A percentile compares a stretch with the other conserved stretches of the same genome.
These are phyloP conservation scores for Zenarchopterus dispar DNA, from an alignment of 2,797 vertebrate genomes.

Conservation along the genomic window DNA sequence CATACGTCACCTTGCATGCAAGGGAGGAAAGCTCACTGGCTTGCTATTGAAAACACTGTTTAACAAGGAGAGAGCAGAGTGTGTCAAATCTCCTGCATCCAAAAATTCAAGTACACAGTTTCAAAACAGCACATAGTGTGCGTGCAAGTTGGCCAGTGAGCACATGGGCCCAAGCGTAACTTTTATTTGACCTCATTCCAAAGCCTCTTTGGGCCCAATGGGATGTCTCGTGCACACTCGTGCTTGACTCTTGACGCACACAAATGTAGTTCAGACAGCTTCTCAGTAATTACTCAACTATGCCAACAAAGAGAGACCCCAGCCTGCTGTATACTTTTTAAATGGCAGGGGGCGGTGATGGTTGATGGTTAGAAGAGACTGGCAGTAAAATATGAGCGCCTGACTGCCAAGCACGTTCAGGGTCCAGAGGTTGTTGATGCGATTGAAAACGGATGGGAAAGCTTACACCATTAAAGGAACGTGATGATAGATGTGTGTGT, in stretches of 20 bases:
- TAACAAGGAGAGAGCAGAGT: constrained; percentile 30
- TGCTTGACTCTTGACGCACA: constrained; percentile 49
- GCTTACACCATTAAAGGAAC: constrained; percentile 73
- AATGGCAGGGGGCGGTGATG: constrained; percentile 53
- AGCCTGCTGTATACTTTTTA: constrained; percentile 57
- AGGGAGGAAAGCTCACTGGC: constrained; percentile 41
- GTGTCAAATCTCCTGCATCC: constrained; percentile 41
- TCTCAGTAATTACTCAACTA: constrained; percentile 62
- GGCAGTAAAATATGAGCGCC: constrained; percentile 72
- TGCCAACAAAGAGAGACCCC: constrained; percentile 57
- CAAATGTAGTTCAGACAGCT: constrained; percentile 56
- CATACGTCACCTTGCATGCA: constrained; percentile 62
- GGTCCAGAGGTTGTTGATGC: constrained; percentile 71
- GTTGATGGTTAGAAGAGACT: constrained; percentile 68
- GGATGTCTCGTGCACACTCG: constrained; percentile 55
- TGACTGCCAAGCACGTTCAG: constrained; percentile 78
- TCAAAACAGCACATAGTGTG: constrained; percentile 45
- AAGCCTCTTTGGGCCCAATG: constrained; percentile 50
- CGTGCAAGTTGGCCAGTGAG: constrained; percentile 24
- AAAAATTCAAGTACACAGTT: constrained; percentile 42
- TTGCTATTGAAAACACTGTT: constrained; percentile 52
- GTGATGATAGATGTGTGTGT: constrained; percentile 67
- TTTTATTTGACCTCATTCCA: constrained; percentile 59
- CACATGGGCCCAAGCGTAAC: constrained; percentile 24
- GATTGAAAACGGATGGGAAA: constrained; percentile 79